Evolutionary conservation across 1,140 invertebrate species (phyloP).

Genomic region (Dendrolimus punctatus): DNA sequence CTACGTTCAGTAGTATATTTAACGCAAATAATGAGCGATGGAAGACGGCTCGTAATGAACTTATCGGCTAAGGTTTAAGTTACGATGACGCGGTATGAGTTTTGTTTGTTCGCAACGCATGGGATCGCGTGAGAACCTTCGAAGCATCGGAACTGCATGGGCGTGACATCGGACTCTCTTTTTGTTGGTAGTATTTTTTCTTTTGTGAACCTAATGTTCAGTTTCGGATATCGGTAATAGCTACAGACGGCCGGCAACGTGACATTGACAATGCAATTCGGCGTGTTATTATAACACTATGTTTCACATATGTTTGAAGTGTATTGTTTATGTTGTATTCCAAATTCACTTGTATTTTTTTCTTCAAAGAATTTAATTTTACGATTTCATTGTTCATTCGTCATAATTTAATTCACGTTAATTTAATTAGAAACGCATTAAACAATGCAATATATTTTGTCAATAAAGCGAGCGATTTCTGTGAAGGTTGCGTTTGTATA

Average conservation of each 20-base stretch:
- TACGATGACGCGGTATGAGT: conserved; percentile 33
- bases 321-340: conserved; percentile 12
- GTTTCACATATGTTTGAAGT: conserved; percentile 23
- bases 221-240: conserved; percentile 39
- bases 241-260: conserved; percentile 29
- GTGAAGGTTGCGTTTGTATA: too few species aligned
- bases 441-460: too few species aligned
- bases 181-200: conserved; percentile 36
- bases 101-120: conserved; percentile 47
- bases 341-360: neutral
- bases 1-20: neutral
- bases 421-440: too few species aligned
- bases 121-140: conserved; percentile 55
- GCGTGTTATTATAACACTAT: conserved; percentile 19
- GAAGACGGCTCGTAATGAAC: too few species aligned
- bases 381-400: too few species aligned
- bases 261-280: conserved; percentile 54
- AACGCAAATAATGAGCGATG: neutral
- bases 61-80: conserved; percentile 23
- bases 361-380: too few species aligned
- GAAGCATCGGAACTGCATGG: conserved; percentile 58
- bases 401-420: too few species aligned
- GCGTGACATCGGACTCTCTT: conserved; percentile 61
- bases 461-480: too few species aligned
- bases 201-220: conserved; percentile 30